A percentile compares a stretch with the other conserved stretches of the same genome.
phyloP scores from a whole-genome alignment of 2,888 invertebrate species.

The Cremastinae sp. region DNA sequence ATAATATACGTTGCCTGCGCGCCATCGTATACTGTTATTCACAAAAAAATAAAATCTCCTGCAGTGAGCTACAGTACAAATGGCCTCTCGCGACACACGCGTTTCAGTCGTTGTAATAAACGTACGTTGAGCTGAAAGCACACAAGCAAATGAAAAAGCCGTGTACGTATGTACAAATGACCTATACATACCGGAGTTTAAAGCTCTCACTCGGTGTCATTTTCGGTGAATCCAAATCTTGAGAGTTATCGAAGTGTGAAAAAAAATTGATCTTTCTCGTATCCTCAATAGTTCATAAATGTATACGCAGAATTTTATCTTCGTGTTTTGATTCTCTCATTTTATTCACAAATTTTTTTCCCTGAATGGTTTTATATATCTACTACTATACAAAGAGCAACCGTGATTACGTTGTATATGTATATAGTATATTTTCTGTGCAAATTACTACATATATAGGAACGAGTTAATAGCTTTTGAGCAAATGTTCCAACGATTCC shows the following conservation, averaged over 20 bases:
- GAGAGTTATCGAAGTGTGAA: background rate
- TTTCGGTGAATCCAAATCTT: too few relatives aligned
- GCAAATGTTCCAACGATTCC: conserved; percentile 6
- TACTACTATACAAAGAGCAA: background rate
- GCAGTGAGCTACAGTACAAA: conserved; percentile 35
- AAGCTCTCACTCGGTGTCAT: background rate
- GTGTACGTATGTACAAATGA: conserved; percentile 1
- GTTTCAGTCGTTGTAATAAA: conserved; percentile 20
- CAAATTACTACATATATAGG: background rate
- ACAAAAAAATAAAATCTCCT: conserved; percentile 43
- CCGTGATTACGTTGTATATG: conserved; percentile 30
- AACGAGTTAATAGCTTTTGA: background rate
- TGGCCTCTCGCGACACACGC: background rate
- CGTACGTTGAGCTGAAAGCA: background rate
- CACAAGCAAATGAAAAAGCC: background rate
- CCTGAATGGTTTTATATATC: too few relatives aligned
- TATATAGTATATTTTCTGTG: conserved; percentile 37
- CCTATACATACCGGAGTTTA: background rate
- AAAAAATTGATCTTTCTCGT: too few relatives aligned
- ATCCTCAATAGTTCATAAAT: too few relatives aligned
- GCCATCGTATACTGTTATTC: conserved; percentile 48
- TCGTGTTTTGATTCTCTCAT: too few relatives aligned
- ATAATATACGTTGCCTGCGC: conserved; percentile 38
- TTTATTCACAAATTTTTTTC: too few relatives aligned
- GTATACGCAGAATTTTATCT: too few relatives aligned